Evolutionary conservation across 2,797 vertebrate species (phyloP).

Genomic region (Chaetodon trifasciatus): DNA sequence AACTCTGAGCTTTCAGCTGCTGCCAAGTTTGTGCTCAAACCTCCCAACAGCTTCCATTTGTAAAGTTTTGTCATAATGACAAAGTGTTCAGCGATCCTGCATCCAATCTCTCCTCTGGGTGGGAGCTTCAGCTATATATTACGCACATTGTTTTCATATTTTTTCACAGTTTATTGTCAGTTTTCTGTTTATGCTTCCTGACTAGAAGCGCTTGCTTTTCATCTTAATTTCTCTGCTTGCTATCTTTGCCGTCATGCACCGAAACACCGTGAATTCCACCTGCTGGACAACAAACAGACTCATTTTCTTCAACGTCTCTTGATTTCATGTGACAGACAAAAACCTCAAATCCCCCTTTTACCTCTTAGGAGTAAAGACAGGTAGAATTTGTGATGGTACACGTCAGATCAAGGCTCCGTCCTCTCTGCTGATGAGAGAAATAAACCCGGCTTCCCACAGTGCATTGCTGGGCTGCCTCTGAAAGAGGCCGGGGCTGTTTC

Average conservation of each 20-base stretch:
- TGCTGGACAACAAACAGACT: too few relatives aligned
- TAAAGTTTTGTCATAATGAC: too few relatives aligned
- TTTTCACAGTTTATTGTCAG: too few relatives aligned
- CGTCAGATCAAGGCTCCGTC: slow-evolving; percentile 24
- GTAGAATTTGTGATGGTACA: slow-evolving; percentile 11
- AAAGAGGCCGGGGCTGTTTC: slow-evolving; percentile 57
- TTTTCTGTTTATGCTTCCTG: too few relatives aligned
- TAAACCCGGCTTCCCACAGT: slow-evolving; percentile 40
- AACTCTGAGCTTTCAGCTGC: background rate
- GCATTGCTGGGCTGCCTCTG: slow-evolving; percentile 36
- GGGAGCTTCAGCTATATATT: too few relatives aligned
- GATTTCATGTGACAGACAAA: background rate
- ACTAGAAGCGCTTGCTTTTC: too few relatives aligned
- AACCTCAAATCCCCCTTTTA: background rate
- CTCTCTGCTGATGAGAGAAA: slow-evolving; percentile 39
- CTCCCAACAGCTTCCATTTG: too few relatives aligned
- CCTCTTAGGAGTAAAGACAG: background rate
- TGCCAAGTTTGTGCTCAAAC: too few relatives aligned
- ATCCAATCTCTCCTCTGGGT: background rate
- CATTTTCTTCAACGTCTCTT: background rate
- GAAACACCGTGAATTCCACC: too few relatives aligned
- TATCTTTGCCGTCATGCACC: too few relatives aligned
- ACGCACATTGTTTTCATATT: too few relatives aligned
- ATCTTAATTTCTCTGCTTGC: too few relatives aligned
- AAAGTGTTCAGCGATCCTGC: background rate